These are phyloP conservation scores for Hippolais icterina DNA, from an alignment of 2,113 vertebrate species.

Conservation along the genomic window DNA sequence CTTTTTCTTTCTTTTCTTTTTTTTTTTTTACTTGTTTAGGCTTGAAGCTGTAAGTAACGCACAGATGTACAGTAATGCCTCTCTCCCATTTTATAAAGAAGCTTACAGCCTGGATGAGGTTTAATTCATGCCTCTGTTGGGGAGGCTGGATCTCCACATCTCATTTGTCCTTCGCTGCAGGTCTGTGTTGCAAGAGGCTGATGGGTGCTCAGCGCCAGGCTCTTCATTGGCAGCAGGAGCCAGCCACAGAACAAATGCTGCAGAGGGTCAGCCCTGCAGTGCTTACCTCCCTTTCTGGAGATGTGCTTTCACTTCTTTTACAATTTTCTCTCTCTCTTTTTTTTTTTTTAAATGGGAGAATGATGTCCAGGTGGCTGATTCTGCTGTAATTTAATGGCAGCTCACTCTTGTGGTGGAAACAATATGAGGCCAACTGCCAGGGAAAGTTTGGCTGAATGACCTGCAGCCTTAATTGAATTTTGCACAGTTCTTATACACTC, in stretches of 20 bases:
- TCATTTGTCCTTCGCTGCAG: fast-evolving
- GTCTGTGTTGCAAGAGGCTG: not conserved
- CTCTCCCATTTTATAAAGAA: not conserved
- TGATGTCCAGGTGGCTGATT: constrained; percentile 49
- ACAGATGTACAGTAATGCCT: not conserved
- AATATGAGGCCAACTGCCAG: constrained; percentile 11
- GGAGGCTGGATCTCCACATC: not conserved
- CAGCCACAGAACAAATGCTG: not conserved
- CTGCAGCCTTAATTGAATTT: constrained; percentile 29
- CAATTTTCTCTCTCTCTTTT: no score
- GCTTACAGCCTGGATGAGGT: not conserved
- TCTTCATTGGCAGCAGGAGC: not conserved
- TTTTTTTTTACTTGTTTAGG: not conserved
- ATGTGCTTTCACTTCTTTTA: not conserved
- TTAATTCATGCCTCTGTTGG: not conserved
- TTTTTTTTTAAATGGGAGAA: not conserved
- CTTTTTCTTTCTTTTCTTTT: not conserved
- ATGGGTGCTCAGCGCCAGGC: not conserved
- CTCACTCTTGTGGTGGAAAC: constrained; percentile 26
- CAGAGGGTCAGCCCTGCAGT: not conserved
- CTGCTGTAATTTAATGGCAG: constrained; percentile 19
- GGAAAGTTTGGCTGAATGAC: constrained; percentile 18
- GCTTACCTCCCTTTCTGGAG: not conserved
- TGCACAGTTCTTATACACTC: not conserved
- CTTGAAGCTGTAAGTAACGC: not conserved